These are phyloP conservation scores for Sialia sialis DNA, from an alignment of 2,113 vertebrate genomes.

Conservation along the genomic window DNA sequence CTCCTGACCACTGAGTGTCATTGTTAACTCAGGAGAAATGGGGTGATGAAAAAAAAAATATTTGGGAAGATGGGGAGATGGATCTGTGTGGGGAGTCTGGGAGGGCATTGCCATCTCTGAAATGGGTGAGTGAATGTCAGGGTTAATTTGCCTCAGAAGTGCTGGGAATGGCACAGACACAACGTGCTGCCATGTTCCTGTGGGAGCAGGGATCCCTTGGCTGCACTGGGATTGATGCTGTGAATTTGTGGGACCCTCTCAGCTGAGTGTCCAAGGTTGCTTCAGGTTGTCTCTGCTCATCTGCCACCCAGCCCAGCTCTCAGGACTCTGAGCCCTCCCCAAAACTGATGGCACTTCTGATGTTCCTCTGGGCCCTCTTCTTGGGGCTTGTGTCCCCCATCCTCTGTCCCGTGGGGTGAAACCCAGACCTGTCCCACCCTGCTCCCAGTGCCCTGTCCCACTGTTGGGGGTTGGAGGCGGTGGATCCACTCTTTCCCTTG, in stretches of 20 bases:
- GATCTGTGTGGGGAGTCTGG: not conserved
- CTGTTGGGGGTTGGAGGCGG: no score
- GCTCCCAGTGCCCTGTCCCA: fast-evolving
- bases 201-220: not conserved
- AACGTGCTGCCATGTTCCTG: fast-evolving
- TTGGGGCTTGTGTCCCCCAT: not conserved
- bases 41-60: not conserved
- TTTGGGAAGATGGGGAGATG: not conserved
- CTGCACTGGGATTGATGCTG: not conserved
- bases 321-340: not conserved
- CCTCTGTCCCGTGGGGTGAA: not conserved
- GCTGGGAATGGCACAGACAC: not conserved
- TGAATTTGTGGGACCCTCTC: not conserved
- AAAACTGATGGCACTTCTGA: not conserved
- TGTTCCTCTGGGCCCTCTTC: not conserved
- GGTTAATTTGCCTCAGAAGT: not conserved
- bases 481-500: no score
- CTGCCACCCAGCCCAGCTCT: not conserved
- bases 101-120: not conserved
- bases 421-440: not conserved
- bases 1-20: slow-evolving; percentile 63
- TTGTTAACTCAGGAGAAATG: slow-evolving; percentile 57
- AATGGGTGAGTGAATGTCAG: not conserved
- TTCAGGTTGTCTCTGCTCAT: fast-evolving
- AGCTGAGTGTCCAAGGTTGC: not conserved